Conservation (phyloP, 1,140 invertebrate genomes). For the Yoshiicerus persimilis region DNA sequence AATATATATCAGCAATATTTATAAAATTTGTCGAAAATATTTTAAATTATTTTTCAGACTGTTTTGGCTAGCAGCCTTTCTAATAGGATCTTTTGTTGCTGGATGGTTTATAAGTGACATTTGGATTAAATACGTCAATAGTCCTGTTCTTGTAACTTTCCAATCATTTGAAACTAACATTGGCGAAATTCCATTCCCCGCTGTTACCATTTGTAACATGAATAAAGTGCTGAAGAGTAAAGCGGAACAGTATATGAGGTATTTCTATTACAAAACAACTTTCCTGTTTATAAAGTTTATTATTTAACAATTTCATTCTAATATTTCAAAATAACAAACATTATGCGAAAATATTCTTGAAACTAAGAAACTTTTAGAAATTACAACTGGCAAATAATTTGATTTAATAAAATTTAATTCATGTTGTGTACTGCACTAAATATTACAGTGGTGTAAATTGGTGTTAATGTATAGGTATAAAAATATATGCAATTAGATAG, state of each 20-base stretch:
- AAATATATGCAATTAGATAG: no score
- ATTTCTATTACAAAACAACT: background rate
- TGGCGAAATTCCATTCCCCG: constrained; percentile 45
- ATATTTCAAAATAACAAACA: no score
- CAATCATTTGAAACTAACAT: constrained; percentile 49
- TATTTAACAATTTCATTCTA: background rate
- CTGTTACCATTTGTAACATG: constrained; percentile 48
- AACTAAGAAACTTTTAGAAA: no score
- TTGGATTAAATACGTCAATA: constrained; percentile 61
- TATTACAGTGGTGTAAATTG: no score
- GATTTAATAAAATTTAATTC: no score
- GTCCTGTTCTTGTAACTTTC: constrained; percentile 63
- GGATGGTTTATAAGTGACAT: constrained; percentile 57
- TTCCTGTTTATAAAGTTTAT: background rate
- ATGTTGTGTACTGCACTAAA: no score
- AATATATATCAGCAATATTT: no score
- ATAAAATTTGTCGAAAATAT: no score
- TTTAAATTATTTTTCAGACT: constrained; percentile 52
- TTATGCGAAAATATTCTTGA: no score
- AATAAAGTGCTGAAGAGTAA: constrained; percentile 44
- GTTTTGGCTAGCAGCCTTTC: constrained; percentile 58
- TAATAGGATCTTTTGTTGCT: constrained; percentile 57
- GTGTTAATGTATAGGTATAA: no score
- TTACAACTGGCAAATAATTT: no score
- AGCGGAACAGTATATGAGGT: constrained; percentile 30